phyloP scores from a whole-genome alignment of 2,113 vertebrate genomes.

The Psilopsiagon aurifrons region DNA sequence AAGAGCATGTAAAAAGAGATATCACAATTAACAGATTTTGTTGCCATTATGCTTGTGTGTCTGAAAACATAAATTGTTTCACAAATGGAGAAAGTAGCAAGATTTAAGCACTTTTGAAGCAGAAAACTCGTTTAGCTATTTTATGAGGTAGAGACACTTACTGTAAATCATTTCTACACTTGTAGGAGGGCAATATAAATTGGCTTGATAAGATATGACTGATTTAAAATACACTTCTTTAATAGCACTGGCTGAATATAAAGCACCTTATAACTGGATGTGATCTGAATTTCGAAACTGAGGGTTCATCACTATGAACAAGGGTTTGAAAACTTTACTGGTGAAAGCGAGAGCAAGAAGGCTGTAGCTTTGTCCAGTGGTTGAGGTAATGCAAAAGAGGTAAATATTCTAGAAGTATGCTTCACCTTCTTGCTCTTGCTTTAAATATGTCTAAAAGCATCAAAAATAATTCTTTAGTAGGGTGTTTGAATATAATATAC shows the following conservation, averaged over 20 bases:
- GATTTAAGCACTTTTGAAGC: slow-evolving; percentile 77
- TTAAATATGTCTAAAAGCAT: not conserved
- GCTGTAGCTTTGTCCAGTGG: not conserved
- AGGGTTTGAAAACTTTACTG: not conserved
- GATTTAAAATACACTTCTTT: slow-evolving; percentile 74
- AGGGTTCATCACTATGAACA: not conserved
- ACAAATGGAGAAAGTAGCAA: slow-evolving; percentile 54
- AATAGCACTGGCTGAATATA: slow-evolving; percentile 68
- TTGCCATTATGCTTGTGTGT: slow-evolving; percentile 53
- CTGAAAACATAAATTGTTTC: slow-evolving; percentile 67
- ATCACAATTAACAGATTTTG: slow-evolving; percentile 72
- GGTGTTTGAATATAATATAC: not conserved
- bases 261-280: slow-evolving; percentile 49
- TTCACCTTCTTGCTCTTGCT: not conserved
- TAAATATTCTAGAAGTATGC: not conserved
- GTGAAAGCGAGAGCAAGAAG: not conserved
- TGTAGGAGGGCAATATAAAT: slow-evolving; percentile 76
- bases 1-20: slow-evolving; percentile 35
- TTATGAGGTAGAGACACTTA: slow-evolving; percentile 75
- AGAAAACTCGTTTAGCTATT: slow-evolving; percentile 79
- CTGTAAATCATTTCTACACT: slow-evolving; percentile 74
- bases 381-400: not conserved
- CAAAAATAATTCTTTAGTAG: not conserved
- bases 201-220: slow-evolving; percentile 74
- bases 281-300: slow-evolving; percentile 46